These are phyloP conservation scores for Schizaphis graminum DNA, from an alignment of 2,888 invertebrate species.

Conservation along the genomic window DNA sequence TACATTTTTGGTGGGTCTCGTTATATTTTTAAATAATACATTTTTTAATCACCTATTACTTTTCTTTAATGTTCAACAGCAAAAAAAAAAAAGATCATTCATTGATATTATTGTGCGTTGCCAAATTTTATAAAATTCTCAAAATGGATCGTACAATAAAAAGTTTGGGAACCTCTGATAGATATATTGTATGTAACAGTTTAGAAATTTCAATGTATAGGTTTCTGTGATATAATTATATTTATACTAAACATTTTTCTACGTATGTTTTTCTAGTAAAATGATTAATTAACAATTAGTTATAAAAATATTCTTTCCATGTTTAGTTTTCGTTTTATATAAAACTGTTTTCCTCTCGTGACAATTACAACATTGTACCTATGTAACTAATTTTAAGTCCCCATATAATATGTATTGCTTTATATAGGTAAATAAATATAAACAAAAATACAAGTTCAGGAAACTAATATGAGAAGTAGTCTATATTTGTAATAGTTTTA, in stretches of 20 bases:
- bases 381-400: background rate
- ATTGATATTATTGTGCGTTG: too few relatives aligned
- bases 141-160: too few relatives aligned
- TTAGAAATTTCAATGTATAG: background rate
- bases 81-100: too few relatives aligned
- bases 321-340: constrained; percentile 1
- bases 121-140: too few relatives aligned
- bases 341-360: constrained; percentile 12
- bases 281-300: constrained; percentile 21
- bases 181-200: background rate
- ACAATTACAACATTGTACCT: background rate
- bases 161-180: too few relatives aligned
- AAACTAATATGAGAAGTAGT: constrained; percentile 16
- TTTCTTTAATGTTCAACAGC: too few relatives aligned
- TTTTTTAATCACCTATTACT: too few relatives aligned
- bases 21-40: too few relatives aligned
- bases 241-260: background rate
- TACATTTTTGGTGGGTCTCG: too few relatives aligned
- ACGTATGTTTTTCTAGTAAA: background rate
- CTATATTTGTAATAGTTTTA: constrained; percentile 44
- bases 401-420: background rate
- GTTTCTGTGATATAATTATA: background rate
- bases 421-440: background rate
- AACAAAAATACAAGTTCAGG: background rate
- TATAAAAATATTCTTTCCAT: background rate